Base-by-base conservation (phyloP, 53 echinoderm and acorn worm species). In the Holothuria scabra region DNA sequence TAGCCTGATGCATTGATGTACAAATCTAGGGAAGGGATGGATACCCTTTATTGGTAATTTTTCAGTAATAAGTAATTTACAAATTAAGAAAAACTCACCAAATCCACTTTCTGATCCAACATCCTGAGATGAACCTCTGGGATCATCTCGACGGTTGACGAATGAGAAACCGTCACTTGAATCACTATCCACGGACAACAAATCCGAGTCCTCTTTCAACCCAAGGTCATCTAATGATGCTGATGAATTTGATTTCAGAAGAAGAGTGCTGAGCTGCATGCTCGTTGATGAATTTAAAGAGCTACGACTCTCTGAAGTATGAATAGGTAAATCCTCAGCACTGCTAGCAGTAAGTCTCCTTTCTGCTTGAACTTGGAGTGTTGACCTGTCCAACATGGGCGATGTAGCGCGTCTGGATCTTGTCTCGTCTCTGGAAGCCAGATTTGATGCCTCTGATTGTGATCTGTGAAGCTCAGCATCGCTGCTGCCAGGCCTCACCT, bases 171-270 rank as follows among this genome's bases (percentile, higher is more conserved):
- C 92, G 46, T 97, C 97, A n/a, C 97, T 97, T 26, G 94, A 92
- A 58, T 97, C 97, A 60, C 97, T 97, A 76, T 90, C 88, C 29
- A 97, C 81, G 1, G 97, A 97, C 58, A 97, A 76, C 66, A 90
- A 90, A 74, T 97, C 97, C 24, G 88, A 84, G 57, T 93, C 96
- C 4, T 80, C 74, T 48, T 72, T 72, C 9, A 84, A 60, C 1
- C 88, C 81, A 13, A 85, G 67, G 56, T 94, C 97, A 46, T 97
- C 97, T 35, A 97, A 76, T 1, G 93, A 91, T 5, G 80, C 66
- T 60, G 85, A 75, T 20, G 93, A 93, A 44, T 84, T 81, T 41
- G 84, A 61, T 16, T 81, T 81, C 19, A 60, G 28, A 1, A 81
- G 46, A 31, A 68, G 26, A 25, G 76, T 46, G 32, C 76, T 74